Base-by-base conservation (phyloP, 2,888 invertebrate species). In the Tetranychus truncatus region DNA sequence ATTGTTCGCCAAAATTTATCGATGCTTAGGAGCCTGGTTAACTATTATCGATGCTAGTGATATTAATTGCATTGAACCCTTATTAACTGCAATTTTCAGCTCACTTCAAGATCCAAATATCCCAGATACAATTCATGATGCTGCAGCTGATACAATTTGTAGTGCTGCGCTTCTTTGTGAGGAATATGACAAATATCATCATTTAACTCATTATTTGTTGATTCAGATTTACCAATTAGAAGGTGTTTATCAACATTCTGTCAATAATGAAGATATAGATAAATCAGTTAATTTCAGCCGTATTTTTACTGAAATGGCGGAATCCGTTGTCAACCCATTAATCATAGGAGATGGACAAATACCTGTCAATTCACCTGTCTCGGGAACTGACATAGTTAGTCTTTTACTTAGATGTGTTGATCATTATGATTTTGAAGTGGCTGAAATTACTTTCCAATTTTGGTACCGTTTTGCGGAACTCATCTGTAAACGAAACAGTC, bases 401-500 rank as follows among this genome's bases (percentile, higher is more conserved):
- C 85, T 95, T 79, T 89, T 95, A 11, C 85, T 97, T 72, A 88
- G 90, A 66, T 95, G 96, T 84, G 91, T 94, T 11, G 94, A 94
- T 0, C 95, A 97, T 85, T 95, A 95, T 83, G 95, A 97, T 83
- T 97, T 95, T 84, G 95, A 96, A 87, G 93, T 89, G 18, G 87
- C 88, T 15, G 88, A 88, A 80, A 92, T 96, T 79, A 95, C 97
- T 1, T 99, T 97, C 82, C 92, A 93, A 83, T 86, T 96, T 76
- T 99, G 99, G 99, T 96, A 94, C 84, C 88, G 92, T 45, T 84
- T 99, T 65, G 95, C 96, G 6, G 97, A 99, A 84, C 90, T 91
- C 80, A 85, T 99, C 6, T 97, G 95, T 83, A 90, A 92, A 80
- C 46, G 67, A 24, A 69, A 66, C 8, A 8, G 11, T n/a, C 6